These are phyloP conservation scores for Cryptotermes secundus DNA, from an alignment of 1,140 invertebrate genomes.

Conservation along the genomic window DNA sequence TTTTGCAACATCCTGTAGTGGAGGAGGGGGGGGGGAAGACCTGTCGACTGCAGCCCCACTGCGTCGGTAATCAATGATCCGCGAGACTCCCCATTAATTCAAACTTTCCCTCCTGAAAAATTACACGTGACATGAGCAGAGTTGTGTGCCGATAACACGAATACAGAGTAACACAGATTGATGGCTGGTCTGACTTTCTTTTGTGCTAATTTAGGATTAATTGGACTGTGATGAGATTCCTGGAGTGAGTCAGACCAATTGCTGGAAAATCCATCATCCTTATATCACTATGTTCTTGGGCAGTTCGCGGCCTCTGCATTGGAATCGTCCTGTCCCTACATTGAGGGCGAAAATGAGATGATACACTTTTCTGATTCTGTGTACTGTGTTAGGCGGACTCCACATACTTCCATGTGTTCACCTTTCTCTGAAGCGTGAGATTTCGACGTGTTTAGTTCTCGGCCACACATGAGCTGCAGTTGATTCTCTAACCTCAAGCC, in stretches of 20 bases:
- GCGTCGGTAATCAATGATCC: background rate
- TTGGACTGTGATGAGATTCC: background rate
- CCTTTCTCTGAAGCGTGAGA: too few relatives aligned
- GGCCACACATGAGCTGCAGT: too few relatives aligned
- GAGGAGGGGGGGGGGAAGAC: background rate
- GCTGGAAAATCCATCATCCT: background rate
- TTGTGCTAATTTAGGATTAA: too few relatives aligned
- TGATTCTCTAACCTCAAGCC: too few relatives aligned
- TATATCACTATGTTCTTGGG: too few relatives aligned
- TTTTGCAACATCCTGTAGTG: background rate
- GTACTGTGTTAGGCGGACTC: too few relatives aligned
- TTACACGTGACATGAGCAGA: slow-evolving; percentile 1
- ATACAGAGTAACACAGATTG: background rate
- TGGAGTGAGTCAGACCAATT: background rate
- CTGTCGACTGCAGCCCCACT: background rate
- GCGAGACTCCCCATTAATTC: background rate
- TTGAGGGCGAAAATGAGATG: too few relatives aligned
- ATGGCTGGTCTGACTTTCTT: background rate
- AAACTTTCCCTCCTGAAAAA: background rate
- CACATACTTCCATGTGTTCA: too few relatives aligned
- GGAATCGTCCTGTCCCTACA: too few relatives aligned
- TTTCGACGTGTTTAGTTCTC: too few relatives aligned
- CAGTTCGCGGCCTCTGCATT: too few relatives aligned
- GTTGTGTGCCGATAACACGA: background rate
- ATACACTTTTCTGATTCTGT: too few relatives aligned